Evolutionary conservation across 1,140 invertebrate genomes (phyloP), one percentile per base, ranked within the genome.

Genomic region (Oncopeltus fasciatus): DNA sequence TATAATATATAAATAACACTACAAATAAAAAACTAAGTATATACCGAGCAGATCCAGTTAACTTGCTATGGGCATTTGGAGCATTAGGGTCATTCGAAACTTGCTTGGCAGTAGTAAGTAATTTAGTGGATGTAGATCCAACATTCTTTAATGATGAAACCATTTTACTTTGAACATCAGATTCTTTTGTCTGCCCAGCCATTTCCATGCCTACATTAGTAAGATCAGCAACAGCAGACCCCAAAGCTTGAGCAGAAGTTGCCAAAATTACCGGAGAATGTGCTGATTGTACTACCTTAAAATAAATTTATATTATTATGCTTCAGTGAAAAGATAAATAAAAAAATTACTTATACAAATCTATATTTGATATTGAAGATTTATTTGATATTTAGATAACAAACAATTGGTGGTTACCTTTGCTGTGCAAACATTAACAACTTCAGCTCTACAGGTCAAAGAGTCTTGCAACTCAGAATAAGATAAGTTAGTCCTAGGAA

Each of bases 31-130:
- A n/a, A n/a, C n/a, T n/a, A n/a, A n/a, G n/a, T n/a, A 38, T 57
- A 62, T 69, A 81, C 76, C 90, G 81, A 0, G 92, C 90, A 26
- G 92, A 91, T 1, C 85, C 82, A 12, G 88, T 82, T 0, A 95
- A 74, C 62, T 92, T 84, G 76, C 93, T 96, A 73, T 90, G 92
- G 0, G 87, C 83, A 71, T 95, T 95, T 0, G 92, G 90, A 49
- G 92, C 84, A 59, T 83, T 83, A 1, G 92, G 86, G 77, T 97
- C 92, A 57, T 86, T 85, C 33, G 90, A 88, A 51, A 95, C 84
- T 1, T 85, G 86, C 76, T 95, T 95, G 8, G 90, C 90, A 2
- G 90, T 87, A 0, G 84, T 81, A 0, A 98, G 75, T 2, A 98
- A 78, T 66, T 92, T 92, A 53, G 88, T 87, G 0, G 92, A 96